Evolutionary conservation across 2,888 invertebrate species (phyloP), one percentile per base, ranked within the genome.

Genomic region (Bellardia bayeri): DNA sequence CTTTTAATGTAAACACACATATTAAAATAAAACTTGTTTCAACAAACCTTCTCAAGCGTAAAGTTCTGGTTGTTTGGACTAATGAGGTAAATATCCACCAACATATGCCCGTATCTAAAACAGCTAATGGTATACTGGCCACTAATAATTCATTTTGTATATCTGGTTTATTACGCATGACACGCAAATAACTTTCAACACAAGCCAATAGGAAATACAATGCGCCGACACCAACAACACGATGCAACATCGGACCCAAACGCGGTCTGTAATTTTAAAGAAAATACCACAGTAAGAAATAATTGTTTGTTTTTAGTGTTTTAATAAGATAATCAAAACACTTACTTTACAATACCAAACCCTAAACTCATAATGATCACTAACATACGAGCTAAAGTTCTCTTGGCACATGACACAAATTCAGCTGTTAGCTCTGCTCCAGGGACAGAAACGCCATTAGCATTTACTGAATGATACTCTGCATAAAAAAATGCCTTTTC

Each of bases 281-380:
- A 54, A 68, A 45, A 71, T 69, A 56, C 11, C 45, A 8, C 16
- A 51, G 16, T 37, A 74, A 58, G 13, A 61, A 58, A 13, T 1
- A 13, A 11, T 45, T 45, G 11, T 4, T 11, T 45, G 37, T 33
- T 33, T 33, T 33, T 33, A 1, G n/a, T 51, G n/a, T 8, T 37
- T 37, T 37, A 37, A 37, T 45, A 61, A 61, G 30, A 69, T 45
- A 23, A 58, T 13, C 23, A 58, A 13, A 33, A 16, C 61, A 95
- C 96, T 95, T 92, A 97, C 97, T 98, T 98, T 89, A 98, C 98
- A 90, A 99, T 98, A 69, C 99, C 99, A 94, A 98, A 99, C 69
- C 99, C 99, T 69, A 99, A 95, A 88, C 98, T 98, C 86, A 98
- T 98, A 83, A 99, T 98, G 83, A 99, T 97, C 89, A 99, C 98